A percentile compares a stretch with the other conserved stretches of the same genome.
Conservation (phyloP, 2,888 invertebrate genomes). For the Drosophila helvetica region DNA sequence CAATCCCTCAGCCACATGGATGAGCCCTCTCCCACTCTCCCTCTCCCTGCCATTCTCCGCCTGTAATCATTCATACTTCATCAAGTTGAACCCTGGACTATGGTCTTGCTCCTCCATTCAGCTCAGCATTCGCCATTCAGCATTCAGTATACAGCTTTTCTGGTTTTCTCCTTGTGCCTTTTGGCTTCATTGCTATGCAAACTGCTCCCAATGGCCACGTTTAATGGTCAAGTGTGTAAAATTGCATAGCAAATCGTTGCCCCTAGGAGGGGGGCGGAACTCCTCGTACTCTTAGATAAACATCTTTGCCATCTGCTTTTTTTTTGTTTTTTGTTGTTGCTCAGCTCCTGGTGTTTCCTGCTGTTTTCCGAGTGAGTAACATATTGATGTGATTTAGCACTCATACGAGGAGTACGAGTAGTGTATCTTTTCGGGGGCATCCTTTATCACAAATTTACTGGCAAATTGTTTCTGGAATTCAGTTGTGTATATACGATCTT, state of each 20-base stretch:
- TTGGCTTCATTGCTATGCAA: constrained; percentile 76
- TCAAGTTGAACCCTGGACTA: constrained; percentile 69
- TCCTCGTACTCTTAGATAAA: constrained; percentile 66
- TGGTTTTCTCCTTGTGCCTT: constrained; percentile 35
- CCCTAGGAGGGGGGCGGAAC: constrained; percentile 1
- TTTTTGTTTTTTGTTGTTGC: background rate
- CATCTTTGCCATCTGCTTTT: constrained; percentile 63
- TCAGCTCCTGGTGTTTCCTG: constrained; percentile 2
- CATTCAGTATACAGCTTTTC: constrained; percentile 27
- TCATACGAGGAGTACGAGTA: constrained; percentile 31
- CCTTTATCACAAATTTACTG: constrained; percentile 61
- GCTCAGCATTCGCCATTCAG: constrained; percentile 15
- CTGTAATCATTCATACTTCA: constrained; percentile 79
- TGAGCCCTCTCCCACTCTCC: constrained; percentile 36
- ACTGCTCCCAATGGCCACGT: constrained; percentile 81
- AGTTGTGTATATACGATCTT: constrained; percentile 60
- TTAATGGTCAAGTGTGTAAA: constrained; percentile 81
- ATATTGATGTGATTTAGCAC: constrained; percentile 82
- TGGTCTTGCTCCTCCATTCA: constrained; percentile 30
- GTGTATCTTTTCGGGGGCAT: constrained; percentile 60
- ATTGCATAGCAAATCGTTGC: constrained; percentile 79
- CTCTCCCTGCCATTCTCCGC: constrained; percentile 35
- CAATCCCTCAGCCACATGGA: too few species aligned
- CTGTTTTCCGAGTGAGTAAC: constrained; percentile 57
- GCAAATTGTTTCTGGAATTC: constrained; percentile 78